Base-by-base conservation (phyloP, 2,888 invertebrate genomes). In the Calephelis perditalis region DNA sequence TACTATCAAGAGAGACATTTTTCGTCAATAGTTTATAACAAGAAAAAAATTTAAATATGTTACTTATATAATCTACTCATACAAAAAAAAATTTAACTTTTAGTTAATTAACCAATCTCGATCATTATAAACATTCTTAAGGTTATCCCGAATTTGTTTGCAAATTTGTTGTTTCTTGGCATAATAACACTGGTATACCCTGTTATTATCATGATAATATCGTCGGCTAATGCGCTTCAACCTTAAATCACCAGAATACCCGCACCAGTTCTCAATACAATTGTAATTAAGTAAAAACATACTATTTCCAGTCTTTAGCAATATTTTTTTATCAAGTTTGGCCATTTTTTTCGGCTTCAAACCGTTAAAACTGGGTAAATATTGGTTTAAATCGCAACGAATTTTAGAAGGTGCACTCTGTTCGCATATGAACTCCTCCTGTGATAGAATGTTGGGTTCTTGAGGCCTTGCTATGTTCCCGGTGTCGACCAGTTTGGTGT, bases 351-450 rank as follows among this genome's bases (percentile, higher is more conserved):
- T 87, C 7, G 71, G 15, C 64, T 76, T 76, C 1, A 88, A 69
- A 3, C 79, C 81, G 5, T 71, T 67, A 0, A 71, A 64, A 60
- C 73, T 82, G 2, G 87, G 84, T 4, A 85, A 71, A 58, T 73
- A 83, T 8, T 72, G 70, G 65, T 87, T 82, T 3, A 80, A 68
- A 69, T 88, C 86, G 63, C 89, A 89, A 59, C 73, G 72, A 0
- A 89, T 68, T 59, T 67, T 66, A 61, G 71, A 78, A 37, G 70
- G 62, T 12, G 67, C 55, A 61, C 65, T 71, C 66, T 89, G 78
- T 69, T 89, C 85, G 65, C 89, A 89, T 66, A 89, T 70, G 59
- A 86, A 85, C 65, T 89, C 88, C 12, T 87, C 81, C 68, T 85
- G 86, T 8, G 83, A 75, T n/a, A 88, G 71, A 55, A 86, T 65